Evolutionary conservation across 2,113 vertebrate genomes (phyloP).

Genomic region (Archilochus colubris): DNA sequence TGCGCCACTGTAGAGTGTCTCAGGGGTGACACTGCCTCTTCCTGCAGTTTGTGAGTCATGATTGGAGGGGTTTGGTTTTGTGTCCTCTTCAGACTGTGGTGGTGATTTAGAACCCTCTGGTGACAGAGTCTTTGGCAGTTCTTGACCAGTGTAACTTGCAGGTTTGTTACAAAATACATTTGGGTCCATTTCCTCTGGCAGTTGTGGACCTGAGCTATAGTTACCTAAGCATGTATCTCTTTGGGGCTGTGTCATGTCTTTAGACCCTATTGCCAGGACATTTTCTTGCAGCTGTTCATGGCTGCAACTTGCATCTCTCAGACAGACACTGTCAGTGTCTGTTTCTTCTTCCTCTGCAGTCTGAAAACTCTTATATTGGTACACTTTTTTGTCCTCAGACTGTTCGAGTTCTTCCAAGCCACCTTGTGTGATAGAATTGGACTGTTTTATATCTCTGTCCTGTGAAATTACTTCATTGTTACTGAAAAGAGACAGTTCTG

Average conservation of each 20-base stretch:
- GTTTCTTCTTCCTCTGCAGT: background rate
- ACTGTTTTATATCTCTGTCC: background rate
- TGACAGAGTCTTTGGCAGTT: background rate
- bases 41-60: background rate
- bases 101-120: background rate
- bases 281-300: slow-evolving; percentile 33
- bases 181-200: background rate
- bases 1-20: slow-evolving; percentile 7
- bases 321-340: background rate
- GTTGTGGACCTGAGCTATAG: background rate
- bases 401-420: background rate
- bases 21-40: background rate
- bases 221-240: background rate
- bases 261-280: background rate
- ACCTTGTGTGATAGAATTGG: background rate
- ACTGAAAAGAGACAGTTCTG: background rate
- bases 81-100: background rate
- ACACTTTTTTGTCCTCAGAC: background rate
- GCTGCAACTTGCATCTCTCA: background rate
- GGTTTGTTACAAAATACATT: background rate
- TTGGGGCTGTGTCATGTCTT: background rate
- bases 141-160: background rate
- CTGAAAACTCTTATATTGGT: background rate
- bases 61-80: rapidly evolving
- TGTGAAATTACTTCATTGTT: background rate